Evolutionary conservation across 2,888 invertebrate species (phyloP), one percentile per base, ranked within the genome.

Genomic region (Pandemis corylana): DNA sequence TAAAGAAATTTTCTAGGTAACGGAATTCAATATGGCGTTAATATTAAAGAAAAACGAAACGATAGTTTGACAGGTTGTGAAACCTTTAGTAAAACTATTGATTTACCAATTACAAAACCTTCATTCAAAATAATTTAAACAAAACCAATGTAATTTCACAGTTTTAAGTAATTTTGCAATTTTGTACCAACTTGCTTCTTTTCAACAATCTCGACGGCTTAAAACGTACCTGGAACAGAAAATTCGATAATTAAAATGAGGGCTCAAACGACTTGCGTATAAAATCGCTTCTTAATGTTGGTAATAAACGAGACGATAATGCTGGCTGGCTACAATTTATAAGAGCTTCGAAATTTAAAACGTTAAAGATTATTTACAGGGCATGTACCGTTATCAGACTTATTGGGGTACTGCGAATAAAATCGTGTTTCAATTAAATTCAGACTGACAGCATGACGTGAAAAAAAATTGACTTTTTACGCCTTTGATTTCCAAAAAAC

Each of bases 171-270:
- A 12, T 12, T 4, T 46, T 2, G n/a, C 51, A 56, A 13, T 15
- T 15, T n/a, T 20, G 28, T 59, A 59, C 59, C 59, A 59, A 12
- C 9, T 59, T 28, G 28, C 10, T 59, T 28, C 59, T 28, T 51
- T 51, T 10, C 20, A 28, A 28, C 20, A 59, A 59, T 67, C 66
- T n/a, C 20, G 51, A 13, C 44, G 46, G 44, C 7, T 41, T 10
- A 51, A 41, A 53, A 67, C 89, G 84, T 86, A 89, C 89, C 89
- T 89, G 88, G 80, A 86, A 88, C 81, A 80, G 74, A 80, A 78
- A 85, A 78, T 76, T 76, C 73, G 80, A 82, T 81, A 84, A 85
- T 87, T 85, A 85, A 84, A 83, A 79, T 72, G 76, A 83, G 78
- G 75, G 69, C 77, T 79, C 76, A 42, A 65, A 75, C 63, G 71